Evolutionary conservation across 2,113 vertebrate species (phyloP), one percentile per base, ranked within the genome.

Genomic region (Pterocles burchelli): DNA sequence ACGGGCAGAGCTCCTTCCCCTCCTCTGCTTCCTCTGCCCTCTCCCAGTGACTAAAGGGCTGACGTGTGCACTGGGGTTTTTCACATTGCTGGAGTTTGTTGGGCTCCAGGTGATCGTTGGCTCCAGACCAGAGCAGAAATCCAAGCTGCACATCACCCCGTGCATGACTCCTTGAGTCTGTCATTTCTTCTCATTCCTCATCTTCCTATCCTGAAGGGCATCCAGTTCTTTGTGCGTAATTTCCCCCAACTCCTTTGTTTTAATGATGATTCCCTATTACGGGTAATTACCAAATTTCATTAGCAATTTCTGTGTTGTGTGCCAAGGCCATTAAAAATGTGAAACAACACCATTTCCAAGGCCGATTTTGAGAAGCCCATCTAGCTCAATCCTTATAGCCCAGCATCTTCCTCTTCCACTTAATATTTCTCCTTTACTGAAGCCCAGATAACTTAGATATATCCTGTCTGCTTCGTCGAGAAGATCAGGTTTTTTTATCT

Each of bases 401-500:
- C 24, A 90, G 73, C 52, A 81, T 55, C 34, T 84, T 78, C 43
- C 28, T 71, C 48, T 67, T 22, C n/a, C 71, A 52, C 28, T 14
- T 65, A 83, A 31, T 45, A 70, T 31, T 49, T 73, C 61, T 82
- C 24, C 62, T 85, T 68, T 63, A 65, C 58, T 29, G 55, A 72
- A 87, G 84, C 59, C 33, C 36, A 95, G 89, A 92, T 66, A 75
- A 74, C 57, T 67, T n/a, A 28, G 51, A 72, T 26, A 20, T 11
- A 61, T 61, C 38, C n/a, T n/a, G 36, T 75, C 81, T 89, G 77
- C 87, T 89, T 65, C 79, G 73, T 81, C 8, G 0, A 91, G 94
- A 95, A 84, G 45, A 89, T 95, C 93, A 92, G 80, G 46, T 87
- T 89, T 93, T 76, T 91, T 95, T 76, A 91, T 91, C 87, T 91